Evolutionary conservation across 1,140 invertebrate species (phyloP).

Genomic region (Achatina immaculata): DNA sequence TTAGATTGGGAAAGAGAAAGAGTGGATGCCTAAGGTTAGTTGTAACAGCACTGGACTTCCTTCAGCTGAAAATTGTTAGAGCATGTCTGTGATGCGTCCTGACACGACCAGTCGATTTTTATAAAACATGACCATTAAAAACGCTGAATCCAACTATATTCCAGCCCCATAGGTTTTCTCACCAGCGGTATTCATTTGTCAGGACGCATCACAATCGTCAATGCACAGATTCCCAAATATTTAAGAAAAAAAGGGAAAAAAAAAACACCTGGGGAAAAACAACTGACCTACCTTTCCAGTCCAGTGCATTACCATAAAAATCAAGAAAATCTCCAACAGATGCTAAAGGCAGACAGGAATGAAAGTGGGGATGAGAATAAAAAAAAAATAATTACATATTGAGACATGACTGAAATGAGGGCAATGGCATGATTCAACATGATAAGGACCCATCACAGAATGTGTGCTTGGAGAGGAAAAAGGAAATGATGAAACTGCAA

Average conservation of each 20-base stretch:
- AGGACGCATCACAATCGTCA: constrained; percentile 11
- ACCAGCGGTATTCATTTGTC: background rate
- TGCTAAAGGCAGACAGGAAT: constrained; percentile 21
- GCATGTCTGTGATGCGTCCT: background rate
- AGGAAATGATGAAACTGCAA: too few species aligned
- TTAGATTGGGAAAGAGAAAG: constrained; percentile 39
- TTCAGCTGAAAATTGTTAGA: background rate
- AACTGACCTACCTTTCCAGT: constrained; percentile 25
- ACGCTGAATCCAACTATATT: background rate
- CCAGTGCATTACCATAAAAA: background rate
- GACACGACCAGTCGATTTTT: background rate
- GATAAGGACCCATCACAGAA: too few species aligned
- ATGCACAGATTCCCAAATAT: constrained; percentile 7
- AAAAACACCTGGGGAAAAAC: constrained; percentile 7
- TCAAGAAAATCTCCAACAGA: constrained; percentile 19
- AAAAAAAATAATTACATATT: constrained; percentile 8
- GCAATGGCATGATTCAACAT: background rate
- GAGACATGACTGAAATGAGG: background rate
- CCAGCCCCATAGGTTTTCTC: background rate
- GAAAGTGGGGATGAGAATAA: constrained; percentile 23
- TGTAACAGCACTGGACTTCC: constrained; percentile 23
- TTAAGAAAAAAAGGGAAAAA: background rate
- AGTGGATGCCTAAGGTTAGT: constrained; percentile 36
- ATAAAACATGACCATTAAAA: background rate
- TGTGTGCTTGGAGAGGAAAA: too few species aligned